These are phyloP conservation scores for Oxyteleia sp. DNA, from an alignment of 2,888 invertebrate genomes.

Conservation along the genomic window DNA sequence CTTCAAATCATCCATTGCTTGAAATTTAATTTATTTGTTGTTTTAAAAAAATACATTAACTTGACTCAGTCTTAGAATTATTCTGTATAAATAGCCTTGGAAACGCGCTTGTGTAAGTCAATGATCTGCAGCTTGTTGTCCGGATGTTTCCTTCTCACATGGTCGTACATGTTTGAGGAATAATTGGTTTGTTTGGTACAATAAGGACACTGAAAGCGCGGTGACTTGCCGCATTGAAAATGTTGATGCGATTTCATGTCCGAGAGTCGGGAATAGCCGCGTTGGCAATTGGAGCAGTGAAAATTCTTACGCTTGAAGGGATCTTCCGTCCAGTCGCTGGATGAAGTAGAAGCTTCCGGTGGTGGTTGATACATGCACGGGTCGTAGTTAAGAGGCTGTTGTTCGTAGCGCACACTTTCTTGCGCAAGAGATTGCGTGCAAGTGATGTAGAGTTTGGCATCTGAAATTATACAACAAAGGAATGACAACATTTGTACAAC, in stretches of 20 bases:
- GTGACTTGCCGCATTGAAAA: constrained; percentile 87
- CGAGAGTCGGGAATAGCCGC: constrained; percentile 77
- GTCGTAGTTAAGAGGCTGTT: neutral
- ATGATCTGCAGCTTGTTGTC: constrained; percentile 81
- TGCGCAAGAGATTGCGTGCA: constrained; percentile 1
- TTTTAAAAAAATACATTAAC: neutral
- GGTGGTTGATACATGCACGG: neutral
- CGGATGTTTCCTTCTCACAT: constrained; percentile 81
- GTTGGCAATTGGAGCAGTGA: constrained; percentile 77
- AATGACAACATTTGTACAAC: neutral
- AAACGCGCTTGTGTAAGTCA: constrained; percentile 78
- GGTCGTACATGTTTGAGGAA: constrained; percentile 85
- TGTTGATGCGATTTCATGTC: constrained; percentile 86
- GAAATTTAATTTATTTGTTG: neutral
- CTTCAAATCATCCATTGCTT: neutral
- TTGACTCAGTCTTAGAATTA: neutral
- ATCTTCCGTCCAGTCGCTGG: too few relatives aligned
- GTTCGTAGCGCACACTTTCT: neutral
- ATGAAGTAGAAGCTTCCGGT: too few relatives aligned
- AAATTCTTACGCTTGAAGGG: constrained; percentile 64
- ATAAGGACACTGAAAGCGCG: constrained; percentile 86
- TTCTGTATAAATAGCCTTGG: constrained; percentile 29
- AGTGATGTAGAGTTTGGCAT: constrained; percentile 8
- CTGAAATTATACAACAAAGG: constrained; percentile 35
- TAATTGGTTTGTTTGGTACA: constrained; percentile 84